These are phyloP conservation scores for Theristicus caerulescens DNA, from an alignment of 2,113 vertebrate species.

Conservation along the genomic window DNA sequence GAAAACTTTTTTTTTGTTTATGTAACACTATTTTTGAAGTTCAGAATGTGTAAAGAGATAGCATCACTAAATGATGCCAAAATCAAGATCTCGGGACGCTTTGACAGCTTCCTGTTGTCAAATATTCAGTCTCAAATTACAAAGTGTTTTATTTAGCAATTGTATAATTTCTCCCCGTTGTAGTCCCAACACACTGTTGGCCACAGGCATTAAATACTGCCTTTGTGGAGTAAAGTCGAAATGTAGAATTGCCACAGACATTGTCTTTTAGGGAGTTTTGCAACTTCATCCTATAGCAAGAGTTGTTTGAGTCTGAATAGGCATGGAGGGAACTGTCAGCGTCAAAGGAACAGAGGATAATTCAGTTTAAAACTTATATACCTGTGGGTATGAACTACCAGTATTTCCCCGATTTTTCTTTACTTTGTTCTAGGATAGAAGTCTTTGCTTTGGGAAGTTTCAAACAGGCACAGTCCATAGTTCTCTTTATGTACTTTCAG, in stretches of 20 bases:
- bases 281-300: neutral
- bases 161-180: neutral
- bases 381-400: neutral
- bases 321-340: neutral
- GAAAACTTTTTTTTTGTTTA: neutral
- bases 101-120: neutral
- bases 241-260: neutral
- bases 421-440: neutral
- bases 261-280: neutral
- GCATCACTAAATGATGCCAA: neutral
- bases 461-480: neutral
- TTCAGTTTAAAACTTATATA: neutral
- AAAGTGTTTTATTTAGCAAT: neutral
- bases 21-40: neutral
- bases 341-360: neutral
- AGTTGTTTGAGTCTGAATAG: neutral
- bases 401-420: neutral
- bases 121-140: neutral
- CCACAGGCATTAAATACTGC: neutral
- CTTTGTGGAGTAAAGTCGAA: neutral
- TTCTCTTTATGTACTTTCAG: neutral
- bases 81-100: accelerated
- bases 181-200: neutral
- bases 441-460: neutral
- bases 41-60: neutral